These are phyloP conservation scores for Amblyornis subalaris DNA, from an alignment of 2,113 vertebrate species.

Conservation along the genomic window DNA sequence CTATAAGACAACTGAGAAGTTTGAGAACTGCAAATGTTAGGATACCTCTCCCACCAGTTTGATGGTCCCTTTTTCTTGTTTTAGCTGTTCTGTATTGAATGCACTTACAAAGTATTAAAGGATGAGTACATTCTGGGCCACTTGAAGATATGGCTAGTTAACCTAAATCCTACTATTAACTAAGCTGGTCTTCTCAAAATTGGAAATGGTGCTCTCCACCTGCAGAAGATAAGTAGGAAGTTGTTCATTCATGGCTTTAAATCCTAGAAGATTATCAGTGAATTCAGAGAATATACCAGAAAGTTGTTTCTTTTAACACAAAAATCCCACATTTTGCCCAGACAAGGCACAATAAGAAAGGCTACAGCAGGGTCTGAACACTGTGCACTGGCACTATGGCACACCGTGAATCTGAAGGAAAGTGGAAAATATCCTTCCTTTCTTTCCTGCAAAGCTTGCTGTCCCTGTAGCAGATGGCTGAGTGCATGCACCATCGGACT, in stretches of 20 bases:
- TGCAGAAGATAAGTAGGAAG: not conserved
- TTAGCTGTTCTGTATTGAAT: not conserved
- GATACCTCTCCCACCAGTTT: not conserved
- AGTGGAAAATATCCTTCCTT: not conserved
- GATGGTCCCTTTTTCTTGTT: not conserved
- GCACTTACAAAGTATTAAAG: not conserved
- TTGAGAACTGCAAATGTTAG: accelerated
- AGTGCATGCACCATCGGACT: not conserved
- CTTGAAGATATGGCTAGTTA: not conserved
- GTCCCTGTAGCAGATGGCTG: conserved; percentile 12
- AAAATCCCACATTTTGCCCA: not conserved
- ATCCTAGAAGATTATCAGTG: not conserved
- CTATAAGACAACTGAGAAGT: not conserved
- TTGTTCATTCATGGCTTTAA: not conserved
- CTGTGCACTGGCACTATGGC: not conserved
- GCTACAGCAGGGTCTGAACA: not conserved
- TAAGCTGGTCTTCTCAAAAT: not conserved
- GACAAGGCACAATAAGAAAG: not conserved
- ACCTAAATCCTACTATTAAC: not conserved
- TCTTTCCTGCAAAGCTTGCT: not conserved
- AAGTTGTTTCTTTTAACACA: not conserved
- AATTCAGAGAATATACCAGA: not conserved
- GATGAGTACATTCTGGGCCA: not conserved
- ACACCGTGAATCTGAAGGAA: not conserved
- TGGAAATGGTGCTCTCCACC: not conserved